A percentile compares a stretch with the other conserved stretches of the same genome.
Evolutionary conservation across 2,113 vertebrate genomes (phyloP).

Genomic region (Upupa epops): DNA sequence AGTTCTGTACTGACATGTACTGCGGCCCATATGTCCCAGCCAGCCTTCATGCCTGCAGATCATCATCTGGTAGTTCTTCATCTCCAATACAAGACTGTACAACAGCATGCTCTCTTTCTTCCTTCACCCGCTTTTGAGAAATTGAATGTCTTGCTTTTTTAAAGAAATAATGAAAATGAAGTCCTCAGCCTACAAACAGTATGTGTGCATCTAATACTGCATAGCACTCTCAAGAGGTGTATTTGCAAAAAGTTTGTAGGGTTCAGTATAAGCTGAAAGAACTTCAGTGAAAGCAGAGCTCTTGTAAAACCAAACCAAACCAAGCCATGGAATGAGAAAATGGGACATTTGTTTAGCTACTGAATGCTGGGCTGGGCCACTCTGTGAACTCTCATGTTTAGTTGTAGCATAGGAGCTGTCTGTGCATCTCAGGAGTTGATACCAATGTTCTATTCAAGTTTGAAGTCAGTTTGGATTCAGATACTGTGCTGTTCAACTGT

Average conservation of each 20-base stretch:
- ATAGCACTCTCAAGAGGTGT: not conserved
- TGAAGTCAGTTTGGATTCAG: not conserved
- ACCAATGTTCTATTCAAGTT: not conserved
- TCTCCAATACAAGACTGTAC: not conserved
- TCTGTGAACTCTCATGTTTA: not conserved
- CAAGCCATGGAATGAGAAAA: not conserved
- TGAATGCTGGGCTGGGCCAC: not conserved
- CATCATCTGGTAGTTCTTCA: not conserved
- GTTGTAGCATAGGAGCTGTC: not conserved
- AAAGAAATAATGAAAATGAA: not conserved
- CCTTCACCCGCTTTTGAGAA: not conserved
- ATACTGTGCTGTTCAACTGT: not conserved
- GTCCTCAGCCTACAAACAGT: not conserved
- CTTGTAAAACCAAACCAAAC: not conserved
- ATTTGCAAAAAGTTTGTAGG: not conserved
- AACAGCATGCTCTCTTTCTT: not conserved
- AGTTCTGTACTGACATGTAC: not conserved
- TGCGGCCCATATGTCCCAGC: not conserved
- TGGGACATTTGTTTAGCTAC: not conserved
- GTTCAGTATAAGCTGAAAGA: not conserved
- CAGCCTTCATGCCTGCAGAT: conserved; percentile 5
- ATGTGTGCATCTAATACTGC: not conserved
- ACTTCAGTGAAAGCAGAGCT: not conserved
- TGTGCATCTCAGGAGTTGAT: not conserved
- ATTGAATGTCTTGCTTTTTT: not conserved